Evolutionary conservation across 2,888 invertebrate genomes (phyloP), one percentile per base, ranked within the genome.

Genomic region (Nezara viridula): DNA sequence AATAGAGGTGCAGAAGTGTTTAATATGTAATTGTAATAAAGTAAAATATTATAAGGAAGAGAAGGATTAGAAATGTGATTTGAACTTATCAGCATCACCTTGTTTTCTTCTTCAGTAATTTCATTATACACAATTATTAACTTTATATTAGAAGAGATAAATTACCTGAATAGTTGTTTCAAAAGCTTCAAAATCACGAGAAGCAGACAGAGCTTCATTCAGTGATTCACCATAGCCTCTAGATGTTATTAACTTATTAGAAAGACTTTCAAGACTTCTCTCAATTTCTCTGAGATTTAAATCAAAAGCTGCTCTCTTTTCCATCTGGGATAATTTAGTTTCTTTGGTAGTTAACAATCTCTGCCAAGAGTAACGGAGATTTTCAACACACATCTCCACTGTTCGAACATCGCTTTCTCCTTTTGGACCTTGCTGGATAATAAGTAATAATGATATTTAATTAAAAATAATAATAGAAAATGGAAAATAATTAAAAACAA

Each of bases 111-210:
- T n/a, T n/a, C n/a, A n/a, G n/a, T n/a, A n/a, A n/a, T n/a, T n/a
- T n/a, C n/a, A n/a, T n/a, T n/a, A n/a, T n/a, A n/a, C n/a, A n/a
- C n/a, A n/a, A n/a, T n/a, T n/a, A n/a, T n/a, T n/a, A n/a, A n/a
- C n/a, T n/a, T n/a, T n/a, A n/a, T n/a, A n/a, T n/a, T n/a, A n/a
- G n/a, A n/a, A 44, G 10, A 55, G 24, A 5, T 55, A 55, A n/a
- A 19, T 73, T 93, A 97, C 96, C 94, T 96, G 94, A 91, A 97
- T 95, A 88, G 96, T 96, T 92, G 95, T 95, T 93, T 97, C 96
- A 92, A 97, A 96, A 92, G 96, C 95, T 90, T 94, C 94, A 92
- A 96, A 97, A 52, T 96, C 95, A 91, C 95, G 93, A 12, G 96
- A 95, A 85, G 95, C 95, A 88, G 95, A 94, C 92, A 95, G 95